Conservation (phyloP, 2,888 invertebrate species). For the Campaea margaritaria region DNA sequence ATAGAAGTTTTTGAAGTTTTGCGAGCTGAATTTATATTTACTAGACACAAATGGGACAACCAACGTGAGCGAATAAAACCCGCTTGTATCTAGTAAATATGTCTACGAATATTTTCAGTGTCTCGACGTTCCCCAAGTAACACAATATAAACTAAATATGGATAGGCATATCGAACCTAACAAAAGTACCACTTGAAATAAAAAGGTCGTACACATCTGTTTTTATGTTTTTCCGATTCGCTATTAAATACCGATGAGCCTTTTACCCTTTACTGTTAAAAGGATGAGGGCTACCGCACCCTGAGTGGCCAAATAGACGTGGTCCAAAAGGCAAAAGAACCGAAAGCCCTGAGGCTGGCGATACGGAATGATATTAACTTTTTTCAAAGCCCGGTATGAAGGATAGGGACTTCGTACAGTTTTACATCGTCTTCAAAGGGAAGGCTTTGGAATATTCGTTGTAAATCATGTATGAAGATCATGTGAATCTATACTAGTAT, state of each 20-base stretch:
- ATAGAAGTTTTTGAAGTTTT: too few species aligned
- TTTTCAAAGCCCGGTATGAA: conserved; percentile 8
- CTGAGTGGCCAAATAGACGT: conserved; percentile 40
- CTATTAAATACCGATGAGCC: conserved; percentile 42
- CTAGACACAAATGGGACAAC: too few species aligned
- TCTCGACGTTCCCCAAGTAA: not conserved
- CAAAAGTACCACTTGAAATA: conserved; percentile 5
- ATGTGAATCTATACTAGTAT: too few species aligned
- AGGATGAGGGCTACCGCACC: conserved; percentile 45
- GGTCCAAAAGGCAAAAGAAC: conserved; percentile 36
- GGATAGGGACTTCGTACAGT: conserved; percentile 14
- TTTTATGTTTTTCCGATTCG: conserved; percentile 42
- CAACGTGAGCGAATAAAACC: too few species aligned
- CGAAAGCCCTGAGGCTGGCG: conserved; percentile 18
- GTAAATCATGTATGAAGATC: conserved; percentile 11
- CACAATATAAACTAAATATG: not conserved
- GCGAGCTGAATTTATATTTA: too few species aligned
- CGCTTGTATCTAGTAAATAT: too few species aligned
- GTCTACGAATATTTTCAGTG: not conserved
- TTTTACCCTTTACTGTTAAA: conserved; percentile 40
- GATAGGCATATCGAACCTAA: conserved; percentile 5
- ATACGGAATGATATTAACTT: conserved; percentile 32
- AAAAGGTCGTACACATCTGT: conserved; percentile 29
- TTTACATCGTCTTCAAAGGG: conserved; percentile 19
- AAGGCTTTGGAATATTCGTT: conserved; percentile 15